Evolutionary conservation across 2,113 vertebrate species (phyloP), one percentile per base, ranked within the genome.

Genomic region (Rhynchomys soricoides): DNA sequence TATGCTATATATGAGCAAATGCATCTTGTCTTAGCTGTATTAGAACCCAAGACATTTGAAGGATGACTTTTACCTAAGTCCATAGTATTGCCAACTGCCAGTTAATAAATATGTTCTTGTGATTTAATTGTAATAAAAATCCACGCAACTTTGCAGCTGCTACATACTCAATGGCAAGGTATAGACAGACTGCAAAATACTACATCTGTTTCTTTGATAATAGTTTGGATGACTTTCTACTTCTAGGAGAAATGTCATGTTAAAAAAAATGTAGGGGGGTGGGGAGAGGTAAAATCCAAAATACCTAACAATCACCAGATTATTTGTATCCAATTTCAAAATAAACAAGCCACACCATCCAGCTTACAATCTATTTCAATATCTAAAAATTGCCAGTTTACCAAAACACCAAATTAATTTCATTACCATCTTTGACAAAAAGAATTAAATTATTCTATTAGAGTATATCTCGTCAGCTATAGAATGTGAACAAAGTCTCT

Each of bases 191-290:
- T 94, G 31, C 5, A 68, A 17, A 4, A 5, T 79, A 40, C 22
- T 81, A 50, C 57, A 95, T 89, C 8, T 86, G 50, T 91, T 45
- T 50, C 6, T 93, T 79, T 92, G 48, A 21, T 91, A 64, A 90
- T 85, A 82, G 37, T 59, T 7, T 59, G 21, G 57, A 86, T 31
- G 62, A 88, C 50, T 29, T 78, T 94, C 43, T 74, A 62, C 10
- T 43, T 43, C 45, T 68, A 40, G 37, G 22, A 78, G 19, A 34
- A 82, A 91, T 19, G 26, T 29, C 1, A 45, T 55, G 16, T 31
- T n/a, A n/a, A 50, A 93, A 11, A 52, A 73, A 5, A 0, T 34
- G 43, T n/a, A n/a, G n/a, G n/a, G n/a, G n/a, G 57, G 64, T 43
- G 40, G 26, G 55, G 77, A n/a, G 57, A 37, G 45, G 31, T 37